Evolutionary conservation across 2,797 vertebrate species (phyloP), one percentile per base, ranked within the genome.

Genomic region (Myripristis jacobus): DNA sequence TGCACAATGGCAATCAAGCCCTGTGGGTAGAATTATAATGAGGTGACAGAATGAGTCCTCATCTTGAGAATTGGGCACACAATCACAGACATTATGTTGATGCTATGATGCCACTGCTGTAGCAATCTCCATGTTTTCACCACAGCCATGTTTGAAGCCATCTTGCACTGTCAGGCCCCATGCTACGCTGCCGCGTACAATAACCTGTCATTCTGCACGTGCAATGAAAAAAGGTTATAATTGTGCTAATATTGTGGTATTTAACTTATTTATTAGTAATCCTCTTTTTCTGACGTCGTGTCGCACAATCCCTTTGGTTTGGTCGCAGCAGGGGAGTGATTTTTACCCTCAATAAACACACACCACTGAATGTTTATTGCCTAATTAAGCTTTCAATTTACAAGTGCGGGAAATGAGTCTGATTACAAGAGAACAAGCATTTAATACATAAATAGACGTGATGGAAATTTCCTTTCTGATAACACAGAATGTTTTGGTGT

Each of bases 381-480:
- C 77, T 82, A 81, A 68, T 87, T 82, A 81, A 63, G 46, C 67
- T 80, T 85, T 88, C 22, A 61, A 57, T 72, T 60, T 38, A 74
- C 63, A 69, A 87, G 60, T 61, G 76, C 11, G 1, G 75, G 57
- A 78, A 86, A 88, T 81, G 10, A 68, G 66, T 77, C 48, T 74
- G 74, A 76, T 85, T 81, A 82, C 31, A 53, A 68, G 50, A 67
- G 69, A 79, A 54, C 61, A 69, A 54, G 57, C 46, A 44, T 59
- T 65, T 36, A 59, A 54, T 25, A 67, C 73, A 77, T 59, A 67
- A 66, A 75, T 60, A 55, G 18, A 36, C 27, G 52, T 0, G 43
- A 70, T 64, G 50, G 70, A 80, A 52, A 86, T 70, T 55, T 82
- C 44, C 74, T 16, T 38, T 50, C 48, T 41, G 2, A 34, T 50